These are phyloP conservation scores for Armadillidium nasatum DNA, from an alignment of 1,140 invertebrate species.

Conservation along the genomic window DNA sequence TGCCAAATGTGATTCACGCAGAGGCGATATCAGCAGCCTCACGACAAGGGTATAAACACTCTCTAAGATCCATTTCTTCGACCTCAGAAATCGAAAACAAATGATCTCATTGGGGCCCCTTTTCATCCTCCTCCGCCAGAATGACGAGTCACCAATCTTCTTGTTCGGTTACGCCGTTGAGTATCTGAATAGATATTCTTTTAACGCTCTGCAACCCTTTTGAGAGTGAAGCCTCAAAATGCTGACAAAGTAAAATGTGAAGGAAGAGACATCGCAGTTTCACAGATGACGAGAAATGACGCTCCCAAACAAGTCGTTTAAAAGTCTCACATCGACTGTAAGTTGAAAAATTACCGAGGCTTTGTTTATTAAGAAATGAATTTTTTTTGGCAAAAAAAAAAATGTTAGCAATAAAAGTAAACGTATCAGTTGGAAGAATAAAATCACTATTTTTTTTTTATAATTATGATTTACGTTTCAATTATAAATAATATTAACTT, in stretches of 20 bases:
- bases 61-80: neutral
- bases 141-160: neutral
- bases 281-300: neutral
- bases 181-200: neutral
- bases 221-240: neutral
- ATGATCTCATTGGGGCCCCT: neutral
- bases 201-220: neutral
- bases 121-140: neutral
- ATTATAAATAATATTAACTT: no score
- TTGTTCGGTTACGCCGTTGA: neutral
- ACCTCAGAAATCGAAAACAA: neutral
- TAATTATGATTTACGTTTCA: no score
- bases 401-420: no score
- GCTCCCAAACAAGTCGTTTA: neutral
- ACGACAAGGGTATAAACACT: constrained; percentile 10
- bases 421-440: no score
- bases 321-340: neutral
- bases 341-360: neutral
- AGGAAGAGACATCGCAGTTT: constrained; percentile 2
- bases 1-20: constrained; percentile 6
- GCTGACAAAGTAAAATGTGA: neutral
- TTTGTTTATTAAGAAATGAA: neutral
- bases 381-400: no score
- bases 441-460: no score
- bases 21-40: neutral